These are phyloP conservation scores for Catostylus mosaicus DNA, from an alignment of 30 jellyfish, hydroid and myxozoan genomes.

Conservation along the genomic window DNA sequence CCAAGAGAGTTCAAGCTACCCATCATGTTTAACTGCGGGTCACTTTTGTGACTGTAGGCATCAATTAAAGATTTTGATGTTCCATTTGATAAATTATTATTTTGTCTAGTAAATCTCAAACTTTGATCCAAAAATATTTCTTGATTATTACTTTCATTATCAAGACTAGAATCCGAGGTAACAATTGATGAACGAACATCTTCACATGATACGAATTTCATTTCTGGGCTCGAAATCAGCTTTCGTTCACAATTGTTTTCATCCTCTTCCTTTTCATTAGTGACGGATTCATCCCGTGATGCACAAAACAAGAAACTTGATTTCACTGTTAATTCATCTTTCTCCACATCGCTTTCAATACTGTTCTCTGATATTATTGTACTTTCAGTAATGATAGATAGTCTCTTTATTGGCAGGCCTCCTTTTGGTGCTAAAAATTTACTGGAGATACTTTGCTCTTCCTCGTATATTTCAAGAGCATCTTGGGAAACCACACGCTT, in stretches of 20 bases:
- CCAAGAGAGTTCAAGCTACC: not conserved
- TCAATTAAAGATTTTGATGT: not conserved
- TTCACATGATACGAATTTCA: too few species aligned
- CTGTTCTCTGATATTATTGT: slow-evolving; percentile 1
- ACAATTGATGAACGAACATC: not conserved
- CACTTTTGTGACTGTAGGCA: not conserved
- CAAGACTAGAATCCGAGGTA: not conserved
- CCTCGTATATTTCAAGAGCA: not conserved
- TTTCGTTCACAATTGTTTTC: not conserved
- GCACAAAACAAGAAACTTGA: not conserved
- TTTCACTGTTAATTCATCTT: not conserved
- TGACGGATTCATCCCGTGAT: not conserved
- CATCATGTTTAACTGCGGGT: not conserved
- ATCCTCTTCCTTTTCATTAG: not conserved
- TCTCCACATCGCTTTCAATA: not conserved
- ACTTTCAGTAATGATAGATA: slow-evolving; percentile 56
- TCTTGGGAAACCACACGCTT: slow-evolving; percentile 8
- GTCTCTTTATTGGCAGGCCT: slow-evolving; percentile 30
- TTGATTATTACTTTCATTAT: not conserved
- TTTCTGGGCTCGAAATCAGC: not conserved
- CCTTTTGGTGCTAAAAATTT: slow-evolving; percentile 5
- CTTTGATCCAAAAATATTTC: not conserved
- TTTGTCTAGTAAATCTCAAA: not conserved
- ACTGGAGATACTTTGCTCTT: not conserved
- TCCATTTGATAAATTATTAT: not conserved